These are phyloP conservation scores for Phymanthus crucifer DNA, from an alignment of 92 coral and sea anemone genomes.

Conservation along the genomic window DNA sequence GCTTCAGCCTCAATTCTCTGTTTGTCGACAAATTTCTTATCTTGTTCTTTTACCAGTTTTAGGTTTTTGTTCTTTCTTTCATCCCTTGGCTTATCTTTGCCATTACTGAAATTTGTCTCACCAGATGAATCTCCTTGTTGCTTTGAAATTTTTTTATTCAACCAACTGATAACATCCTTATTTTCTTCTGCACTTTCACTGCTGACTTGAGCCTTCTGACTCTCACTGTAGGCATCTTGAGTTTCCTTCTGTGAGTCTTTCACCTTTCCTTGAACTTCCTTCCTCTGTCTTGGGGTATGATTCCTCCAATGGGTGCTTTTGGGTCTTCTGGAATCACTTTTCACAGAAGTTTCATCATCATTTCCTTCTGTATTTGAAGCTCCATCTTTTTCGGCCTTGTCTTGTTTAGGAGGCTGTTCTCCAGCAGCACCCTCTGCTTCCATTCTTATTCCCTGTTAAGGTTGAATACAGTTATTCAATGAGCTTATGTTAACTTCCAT, in stretches of 20 bases:
- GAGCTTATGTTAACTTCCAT: not conserved
- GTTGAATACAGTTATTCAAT: not conserved
- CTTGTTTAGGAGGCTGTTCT: not conserved
- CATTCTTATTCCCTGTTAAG: not conserved
- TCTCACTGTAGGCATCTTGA: not conserved
- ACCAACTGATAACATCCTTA: constrained; percentile 28
- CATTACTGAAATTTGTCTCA: not conserved
- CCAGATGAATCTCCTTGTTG: not conserved
- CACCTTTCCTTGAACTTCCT: not conserved
- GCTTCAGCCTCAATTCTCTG: not conserved
- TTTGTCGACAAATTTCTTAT: not conserved
- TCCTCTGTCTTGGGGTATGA: constrained; percentile 12
- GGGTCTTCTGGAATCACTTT: not conserved
- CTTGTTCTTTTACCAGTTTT: not conserved
- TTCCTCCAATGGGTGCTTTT: not conserved
- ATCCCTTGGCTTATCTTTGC: not conserved
- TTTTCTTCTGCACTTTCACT: not conserved
- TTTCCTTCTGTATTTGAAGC: not conserved
- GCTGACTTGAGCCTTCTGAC: not conserved
- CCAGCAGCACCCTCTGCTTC: not conserved
- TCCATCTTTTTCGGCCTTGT: not conserved
- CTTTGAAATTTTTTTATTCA: constrained; percentile 27
- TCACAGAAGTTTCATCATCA: not conserved
- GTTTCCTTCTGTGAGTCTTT: not conserved
- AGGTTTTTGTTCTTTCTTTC: not conserved